phyloP scores from a whole-genome alignment of 2,113 vertebrate species.

The Podilymbus podiceps region DNA sequence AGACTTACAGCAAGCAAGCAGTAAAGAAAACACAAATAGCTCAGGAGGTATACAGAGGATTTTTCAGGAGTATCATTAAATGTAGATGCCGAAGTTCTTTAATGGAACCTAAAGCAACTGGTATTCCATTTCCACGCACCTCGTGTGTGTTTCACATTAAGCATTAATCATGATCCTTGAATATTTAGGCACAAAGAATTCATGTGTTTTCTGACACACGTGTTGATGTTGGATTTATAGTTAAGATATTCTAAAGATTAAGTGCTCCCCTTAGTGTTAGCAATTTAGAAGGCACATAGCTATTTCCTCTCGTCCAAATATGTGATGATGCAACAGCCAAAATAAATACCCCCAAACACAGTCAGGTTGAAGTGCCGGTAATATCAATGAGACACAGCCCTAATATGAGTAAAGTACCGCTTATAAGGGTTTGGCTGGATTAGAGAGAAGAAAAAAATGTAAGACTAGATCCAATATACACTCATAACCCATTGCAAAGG shows the following conservation, averaged over 20 bases:
- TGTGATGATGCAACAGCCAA: slow-evolving; percentile 52
- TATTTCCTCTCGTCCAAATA: slow-evolving; percentile 63
- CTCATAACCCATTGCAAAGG: slow-evolving; percentile 30
- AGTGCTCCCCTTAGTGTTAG: slow-evolving; percentile 61
- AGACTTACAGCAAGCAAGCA: background rate
- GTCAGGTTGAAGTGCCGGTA: slow-evolving; percentile 40
- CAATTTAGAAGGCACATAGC: slow-evolving; percentile 61
- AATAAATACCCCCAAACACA: slow-evolving; percentile 55
- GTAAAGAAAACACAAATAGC: background rate
- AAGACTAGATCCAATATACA: slow-evolving; percentile 10
- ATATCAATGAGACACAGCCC: background rate
- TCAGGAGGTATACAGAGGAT: background rate
- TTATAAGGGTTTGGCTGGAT: slow-evolving; percentile 46
- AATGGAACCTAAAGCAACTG: background rate
- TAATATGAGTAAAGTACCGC: slow-evolving; percentile 48
- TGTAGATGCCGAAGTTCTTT: background rate
- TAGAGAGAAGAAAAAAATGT: background rate
- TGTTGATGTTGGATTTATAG: slow-evolving; percentile 63
- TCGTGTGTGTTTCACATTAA: background rate
- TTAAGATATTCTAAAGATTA: slow-evolving; percentile 64
- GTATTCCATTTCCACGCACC: background rate
- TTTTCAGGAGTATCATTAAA: background rate
- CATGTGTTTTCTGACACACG: slow-evolving; percentile 31
- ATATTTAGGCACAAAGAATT: slow-evolving; percentile 40
- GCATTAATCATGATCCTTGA: background rate